phyloP scores from a whole-genome alignment of 2,113 vertebrate species.

The Pleuronectes platessa region DNA sequence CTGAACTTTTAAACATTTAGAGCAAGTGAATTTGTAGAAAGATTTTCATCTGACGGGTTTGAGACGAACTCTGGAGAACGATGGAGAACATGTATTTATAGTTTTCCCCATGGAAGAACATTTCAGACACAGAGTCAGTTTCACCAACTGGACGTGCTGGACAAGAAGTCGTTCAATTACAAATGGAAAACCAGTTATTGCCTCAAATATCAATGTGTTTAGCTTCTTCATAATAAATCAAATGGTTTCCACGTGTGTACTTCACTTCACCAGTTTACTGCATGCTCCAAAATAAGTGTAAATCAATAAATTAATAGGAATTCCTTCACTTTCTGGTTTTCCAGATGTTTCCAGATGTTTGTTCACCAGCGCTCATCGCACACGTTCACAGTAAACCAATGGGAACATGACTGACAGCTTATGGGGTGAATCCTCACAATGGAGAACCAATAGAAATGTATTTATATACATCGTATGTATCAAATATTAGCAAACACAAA shows the following conservation, averaged over 20 bases:
- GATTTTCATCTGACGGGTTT: too few species aligned
- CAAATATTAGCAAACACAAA: slow-evolving; percentile 77
- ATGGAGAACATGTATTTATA: slow-evolving; percentile 4
- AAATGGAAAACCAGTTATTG: slow-evolving; percentile 80
- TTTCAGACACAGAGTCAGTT: slow-evolving; percentile 48
- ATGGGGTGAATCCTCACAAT: slow-evolving; percentile 59
- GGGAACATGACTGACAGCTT: slow-evolving; percentile 40
- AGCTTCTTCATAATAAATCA: slow-evolving; percentile 57
- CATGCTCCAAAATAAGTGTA: slow-evolving; percentile 68
- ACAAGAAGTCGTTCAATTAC: slow-evolving; percentile 40
- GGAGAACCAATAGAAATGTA: slow-evolving; percentile 61
- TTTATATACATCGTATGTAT: slow-evolving; percentile 76
- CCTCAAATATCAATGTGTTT: slow-evolving; percentile 79
- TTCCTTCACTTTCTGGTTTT: slow-evolving; percentile 42
- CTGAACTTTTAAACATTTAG: too few species aligned
- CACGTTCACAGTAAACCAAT: slow-evolving; percentile 51
- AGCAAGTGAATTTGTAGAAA: too few species aligned
- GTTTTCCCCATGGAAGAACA: slow-evolving; percentile 66
- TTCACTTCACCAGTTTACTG: slow-evolving; percentile 67
- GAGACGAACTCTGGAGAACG: too few species aligned
- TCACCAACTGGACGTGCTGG: slow-evolving; percentile 33
- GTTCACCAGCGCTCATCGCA: slow-evolving; percentile 23
- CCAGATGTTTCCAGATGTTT: slow-evolving; percentile 18
- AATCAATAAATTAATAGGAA: slow-evolving; percentile 25
- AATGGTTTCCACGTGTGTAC: slow-evolving; percentile 48